phyloP scores from a whole-genome alignment of 2,113 vertebrate genomes.

The Ophiodon elongatus region DNA sequence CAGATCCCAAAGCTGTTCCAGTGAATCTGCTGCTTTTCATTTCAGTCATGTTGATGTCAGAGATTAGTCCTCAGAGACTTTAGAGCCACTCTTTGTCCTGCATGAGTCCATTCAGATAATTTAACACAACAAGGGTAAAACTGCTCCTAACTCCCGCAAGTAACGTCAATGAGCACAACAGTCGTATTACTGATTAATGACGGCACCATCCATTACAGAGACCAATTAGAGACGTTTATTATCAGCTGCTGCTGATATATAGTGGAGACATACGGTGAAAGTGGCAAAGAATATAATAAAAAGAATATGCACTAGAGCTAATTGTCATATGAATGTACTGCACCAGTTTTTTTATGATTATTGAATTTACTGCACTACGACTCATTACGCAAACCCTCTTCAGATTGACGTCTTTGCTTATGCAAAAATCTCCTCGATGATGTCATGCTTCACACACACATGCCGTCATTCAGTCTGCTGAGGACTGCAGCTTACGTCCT shows the following conservation, averaged over 20 bases:
- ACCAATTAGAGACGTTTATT: conserved; percentile 42
- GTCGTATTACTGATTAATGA: conserved; percentile 21
- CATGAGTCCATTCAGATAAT: conserved; percentile 8
- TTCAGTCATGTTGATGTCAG: conserved; percentile 2
- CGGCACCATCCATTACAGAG: conserved; percentile 7
- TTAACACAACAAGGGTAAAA: conserved; percentile 15
- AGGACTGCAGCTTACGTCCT: conserved; percentile 88
- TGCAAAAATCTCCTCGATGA: conserved; percentile 21
- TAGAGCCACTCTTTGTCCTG: conserved; percentile 23
- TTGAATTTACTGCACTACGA: conserved; percentile 13
- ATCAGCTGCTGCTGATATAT: conserved; percentile 20
- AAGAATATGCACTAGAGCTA: not conserved
- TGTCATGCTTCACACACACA: conserved; percentile 59
- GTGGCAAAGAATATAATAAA: conserved; percentile 11
- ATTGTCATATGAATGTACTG: not conserved
- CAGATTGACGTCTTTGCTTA: not conserved
- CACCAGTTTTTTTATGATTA: not conserved
- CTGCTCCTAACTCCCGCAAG: not conserved
- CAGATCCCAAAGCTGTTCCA: not conserved
- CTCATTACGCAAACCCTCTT: not conserved
- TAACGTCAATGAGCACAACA: conserved; percentile 19
- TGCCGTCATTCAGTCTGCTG: conserved; percentile 37
- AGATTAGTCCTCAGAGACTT: conserved; percentile 16
- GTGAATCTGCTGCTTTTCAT: not conserved
- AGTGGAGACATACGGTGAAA: not conserved